These are phyloP conservation scores for Camponotus floridanus DNA, from an alignment of 1,140 invertebrate species.

Conservation along the genomic window DNA sequence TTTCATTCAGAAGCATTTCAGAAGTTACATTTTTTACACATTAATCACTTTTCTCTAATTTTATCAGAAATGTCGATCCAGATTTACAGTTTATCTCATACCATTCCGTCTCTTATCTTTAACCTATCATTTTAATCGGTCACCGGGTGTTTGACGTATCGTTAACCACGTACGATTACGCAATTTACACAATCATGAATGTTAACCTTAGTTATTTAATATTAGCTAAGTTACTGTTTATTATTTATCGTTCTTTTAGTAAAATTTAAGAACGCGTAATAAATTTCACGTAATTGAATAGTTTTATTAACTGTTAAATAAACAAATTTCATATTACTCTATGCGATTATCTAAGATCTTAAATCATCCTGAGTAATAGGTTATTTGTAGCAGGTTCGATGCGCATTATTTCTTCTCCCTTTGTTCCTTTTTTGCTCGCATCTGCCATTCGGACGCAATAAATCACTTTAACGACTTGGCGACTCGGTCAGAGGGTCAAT, in stretches of 20 bases:
- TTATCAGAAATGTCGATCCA: neutral
- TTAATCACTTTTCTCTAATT: neutral
- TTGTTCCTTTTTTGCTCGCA: neutral
- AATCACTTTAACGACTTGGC: neutral
- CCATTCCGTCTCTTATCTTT: neutral
- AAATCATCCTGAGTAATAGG: neutral
- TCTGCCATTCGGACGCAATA: neutral
- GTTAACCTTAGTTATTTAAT: no score
- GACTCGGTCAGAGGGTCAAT: conserved; percentile 17
- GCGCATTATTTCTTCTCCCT: neutral
- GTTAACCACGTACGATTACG: neutral
- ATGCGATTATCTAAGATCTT: no score
- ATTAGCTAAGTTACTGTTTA: neutral
- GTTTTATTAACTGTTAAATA: neutral
- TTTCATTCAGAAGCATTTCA: neutral
- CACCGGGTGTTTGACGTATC: neutral
- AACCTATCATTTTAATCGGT: conserved; percentile 20
- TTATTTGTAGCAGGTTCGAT: neutral
- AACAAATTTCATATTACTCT: neutral
- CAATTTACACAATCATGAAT: neutral
- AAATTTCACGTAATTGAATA: neutral
- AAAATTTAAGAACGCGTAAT: neutral
- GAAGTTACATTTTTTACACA: no score
- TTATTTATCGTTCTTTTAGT: neutral
- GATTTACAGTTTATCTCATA: neutral